A percentile compares a stretch with the other conserved stretches of the same genome.
Conservation (phyloP, 2,797 vertebrate species). For the Tenualosa thibaudeaui region DNA sequence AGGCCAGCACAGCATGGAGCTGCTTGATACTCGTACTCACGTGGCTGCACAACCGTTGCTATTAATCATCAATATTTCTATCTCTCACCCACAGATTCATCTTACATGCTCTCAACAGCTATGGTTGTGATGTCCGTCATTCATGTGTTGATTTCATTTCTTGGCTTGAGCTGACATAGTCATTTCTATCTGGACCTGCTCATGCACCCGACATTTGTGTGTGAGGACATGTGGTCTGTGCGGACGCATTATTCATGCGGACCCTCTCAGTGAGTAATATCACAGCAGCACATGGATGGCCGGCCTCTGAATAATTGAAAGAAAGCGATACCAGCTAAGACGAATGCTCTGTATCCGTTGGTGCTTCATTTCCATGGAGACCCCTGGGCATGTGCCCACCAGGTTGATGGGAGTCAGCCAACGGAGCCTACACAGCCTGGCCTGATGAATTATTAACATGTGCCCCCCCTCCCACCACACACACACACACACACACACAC, state of each 20-base stretch:
- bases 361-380: conserved; percentile 48
- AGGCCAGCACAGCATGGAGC: neutral
- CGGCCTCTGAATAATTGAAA: conserved; percentile 16
- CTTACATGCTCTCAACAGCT: neutral
- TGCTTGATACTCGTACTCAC: neutral
- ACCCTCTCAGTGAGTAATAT: conserved; percentile 18
- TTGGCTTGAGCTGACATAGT: neutral
- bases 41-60: neutral
- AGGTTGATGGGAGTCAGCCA: conserved; percentile 11
- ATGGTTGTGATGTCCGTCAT: neutral
- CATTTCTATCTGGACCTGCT: neutral
- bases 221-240: neutral
- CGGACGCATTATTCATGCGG: conserved; percentile 1
- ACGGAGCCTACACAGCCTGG: conserved; percentile 10
- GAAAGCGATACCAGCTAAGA: conserved; percentile 16
- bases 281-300: conserved; percentile 3
- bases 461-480: neutral
- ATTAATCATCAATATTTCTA: neutral
- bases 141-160: neutral
- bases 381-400: conserved; percentile 32
- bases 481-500: neutral
- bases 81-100: neutral
- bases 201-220: neutral
- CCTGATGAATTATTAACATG: conserved; percentile 12
- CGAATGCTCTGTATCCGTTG: conserved; percentile 31